phyloP scores from a whole-genome alignment of 2,797 vertebrate genomes.

The Thripadectes ignobilis region DNA sequence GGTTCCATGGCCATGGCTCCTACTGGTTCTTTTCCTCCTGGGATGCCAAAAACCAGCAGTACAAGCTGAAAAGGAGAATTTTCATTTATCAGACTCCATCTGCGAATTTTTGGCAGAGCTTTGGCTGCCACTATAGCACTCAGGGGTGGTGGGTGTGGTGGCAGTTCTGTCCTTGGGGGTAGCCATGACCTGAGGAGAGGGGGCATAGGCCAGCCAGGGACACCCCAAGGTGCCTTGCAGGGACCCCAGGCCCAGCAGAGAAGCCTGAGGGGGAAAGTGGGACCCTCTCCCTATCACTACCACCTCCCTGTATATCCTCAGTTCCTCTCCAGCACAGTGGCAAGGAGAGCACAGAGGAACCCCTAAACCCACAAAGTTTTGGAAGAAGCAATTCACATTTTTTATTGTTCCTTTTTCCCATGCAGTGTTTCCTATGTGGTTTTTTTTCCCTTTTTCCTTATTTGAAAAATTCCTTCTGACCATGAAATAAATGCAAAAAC shows the following conservation, averaged over 20 bases:
- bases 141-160: too few species aligned
- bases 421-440: neutral
- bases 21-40: neutral
- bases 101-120: neutral
- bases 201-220: neutral
- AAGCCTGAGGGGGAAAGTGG: neutral
- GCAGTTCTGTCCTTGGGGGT: neutral
- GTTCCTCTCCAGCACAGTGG: neutral
- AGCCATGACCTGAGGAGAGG: neutral
- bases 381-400: neutral
- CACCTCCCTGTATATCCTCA: neutral
- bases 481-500: neutral
- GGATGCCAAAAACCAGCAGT: neutral
- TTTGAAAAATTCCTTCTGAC: neutral
- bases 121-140: neutral
- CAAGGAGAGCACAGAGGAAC: neutral
- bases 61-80: neutral
- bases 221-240: neutral
- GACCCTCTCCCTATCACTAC: neutral
- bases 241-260: neutral
- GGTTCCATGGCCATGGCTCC: accelerated
- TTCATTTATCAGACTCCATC: neutral
- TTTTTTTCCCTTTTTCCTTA: neutral
- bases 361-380: neutral
- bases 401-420: neutral